Evolutionary conservation across 1,140 invertebrate genomes (phyloP), one percentile per base, ranked within the genome.

Genomic region (Drosophila ironensis): DNA sequence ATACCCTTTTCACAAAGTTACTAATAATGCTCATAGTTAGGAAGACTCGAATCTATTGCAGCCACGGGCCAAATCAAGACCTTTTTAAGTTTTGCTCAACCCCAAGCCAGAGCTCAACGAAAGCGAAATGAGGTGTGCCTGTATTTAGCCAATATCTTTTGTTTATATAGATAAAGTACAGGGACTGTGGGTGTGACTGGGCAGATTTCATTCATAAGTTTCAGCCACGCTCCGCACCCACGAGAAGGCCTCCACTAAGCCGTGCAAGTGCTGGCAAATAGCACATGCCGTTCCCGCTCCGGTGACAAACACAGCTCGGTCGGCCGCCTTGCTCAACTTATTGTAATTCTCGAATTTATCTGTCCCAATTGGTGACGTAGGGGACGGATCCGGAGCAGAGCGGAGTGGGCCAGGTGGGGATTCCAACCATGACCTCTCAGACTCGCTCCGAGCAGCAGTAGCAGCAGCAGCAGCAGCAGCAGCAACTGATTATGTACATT

Each of bases 191-290:
- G 78, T 77, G 77, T 56, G 77, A 72, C 73, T 72, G 66, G 28
- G 27, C 38, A 59, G 72, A 84, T 84, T 82, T 82, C 77, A 82
- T 82, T 82, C 77, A 82, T 82, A 63, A 84, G 48, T 61, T n/a
- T 35, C 20, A 47, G 12, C 30, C 66, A 2, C 14, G 16, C 14
- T 17, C 33, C 16, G 14, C 6, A 16, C 28, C n/a, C 4, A n/a
- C 44, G 19, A 45, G 9, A 4, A 35, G 35, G 44, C 46, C 48
- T 56, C 67, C 53, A 60, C 67, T 47, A 70, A 81, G 37, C 25
- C 44, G 6, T 19, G 37, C 22, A 35, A 4, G 25, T n/a, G n/a
- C n/a, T n/a, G 48, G 51, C 51, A 75, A 72, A 82, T 68, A 81
- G 54, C 51, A 28, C 51, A 48, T 64, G 50, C 64, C 57, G 44